Conservation (phyloP, 2,797 vertebrate species). For the Acomys russatus region DNA sequence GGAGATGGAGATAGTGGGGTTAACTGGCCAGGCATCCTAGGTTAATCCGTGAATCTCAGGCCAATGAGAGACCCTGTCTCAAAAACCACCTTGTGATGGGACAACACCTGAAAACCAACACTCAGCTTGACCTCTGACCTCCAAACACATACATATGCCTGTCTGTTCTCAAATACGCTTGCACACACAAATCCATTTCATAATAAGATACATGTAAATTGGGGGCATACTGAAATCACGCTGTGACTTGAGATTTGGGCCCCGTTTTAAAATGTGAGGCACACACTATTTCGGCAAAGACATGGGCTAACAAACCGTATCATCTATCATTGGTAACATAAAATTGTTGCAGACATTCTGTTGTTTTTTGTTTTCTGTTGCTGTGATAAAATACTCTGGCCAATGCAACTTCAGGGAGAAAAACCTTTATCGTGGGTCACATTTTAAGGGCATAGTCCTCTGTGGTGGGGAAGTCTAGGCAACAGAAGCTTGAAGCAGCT, state of each 20-base stretch:
- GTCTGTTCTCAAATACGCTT: not conserved
- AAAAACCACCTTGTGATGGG: not conserved
- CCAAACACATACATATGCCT: not conserved
- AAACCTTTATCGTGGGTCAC: not conserved
- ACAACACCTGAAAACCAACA: not conserved
- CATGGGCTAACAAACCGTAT: not conserved
- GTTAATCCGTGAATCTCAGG: not conserved
- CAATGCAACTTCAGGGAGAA: not conserved
- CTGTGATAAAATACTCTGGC: not conserved
- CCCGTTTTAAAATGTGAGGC: not conserved
- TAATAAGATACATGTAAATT: slow-evolving; percentile 17
- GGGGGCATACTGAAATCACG: not conserved
- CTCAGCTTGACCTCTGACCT: not conserved
- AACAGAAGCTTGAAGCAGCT: not conserved
- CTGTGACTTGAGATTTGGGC: not conserved
- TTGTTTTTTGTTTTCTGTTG: not conserved
- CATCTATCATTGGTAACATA: not conserved
- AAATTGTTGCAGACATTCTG: not conserved
- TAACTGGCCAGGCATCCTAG: not conserved
- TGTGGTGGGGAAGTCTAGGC: not conserved
- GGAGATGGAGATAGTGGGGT: not conserved
- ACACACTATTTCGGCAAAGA: not conserved
- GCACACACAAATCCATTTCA: not conserved
- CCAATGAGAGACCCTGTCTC: not conserved
- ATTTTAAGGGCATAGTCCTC: not conserved